Base-by-base conservation (phyloP, 1,140 invertebrate genomes). In the Maniola jurtina region DNA sequence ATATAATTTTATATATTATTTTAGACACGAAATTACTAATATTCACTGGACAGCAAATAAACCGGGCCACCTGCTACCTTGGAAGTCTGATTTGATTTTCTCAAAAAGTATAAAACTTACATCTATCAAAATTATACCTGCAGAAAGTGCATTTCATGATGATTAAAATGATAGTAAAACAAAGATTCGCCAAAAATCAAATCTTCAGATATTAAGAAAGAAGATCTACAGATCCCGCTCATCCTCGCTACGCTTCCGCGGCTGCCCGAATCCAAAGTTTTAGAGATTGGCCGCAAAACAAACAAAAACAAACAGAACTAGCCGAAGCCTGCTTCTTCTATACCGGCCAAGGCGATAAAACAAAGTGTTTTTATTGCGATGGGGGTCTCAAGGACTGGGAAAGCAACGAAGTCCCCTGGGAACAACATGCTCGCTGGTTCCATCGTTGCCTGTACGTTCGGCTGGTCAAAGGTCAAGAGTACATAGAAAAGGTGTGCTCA, bases 291-390 rank as follows among this genome's bases (percentile, higher is more conserved):
- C 96, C 96, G 0, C 92, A 93, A 34, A 92, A 92, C 40, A 93
- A 93, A 61, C 96, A 96, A 79, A 94, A 93, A 65, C 95, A 96
- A 9, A 92, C 94, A 55, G 92, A 95, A 56, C 88, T 99, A 14
- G 95, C 96, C 45, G 94, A 95, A 69, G 96, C 97, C 64, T 97
- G 97, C 33, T 98, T 98, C 85, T 98, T 94, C 84, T 98, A 98
- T 75, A 95, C 95, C n/a, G 96, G 96, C 75, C 93, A 93, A 52
- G 94, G 94, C 9, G 97, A 98, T 87, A 94, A 96, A 75, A 96
- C 96, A 0, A 92, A 95, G 25, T 98, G 97, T 76, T 98, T 96
- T 80, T 94, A 95, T 75, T 98, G 97, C 80, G 96, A 95, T 57
- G 95, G 96, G 15, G 96, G 96, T 2, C 89, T 98, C 1, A 96